Conservation (phyloP, 2,113 vertebrate genomes). For the Acanthochromis polyacanthus region DNA sequence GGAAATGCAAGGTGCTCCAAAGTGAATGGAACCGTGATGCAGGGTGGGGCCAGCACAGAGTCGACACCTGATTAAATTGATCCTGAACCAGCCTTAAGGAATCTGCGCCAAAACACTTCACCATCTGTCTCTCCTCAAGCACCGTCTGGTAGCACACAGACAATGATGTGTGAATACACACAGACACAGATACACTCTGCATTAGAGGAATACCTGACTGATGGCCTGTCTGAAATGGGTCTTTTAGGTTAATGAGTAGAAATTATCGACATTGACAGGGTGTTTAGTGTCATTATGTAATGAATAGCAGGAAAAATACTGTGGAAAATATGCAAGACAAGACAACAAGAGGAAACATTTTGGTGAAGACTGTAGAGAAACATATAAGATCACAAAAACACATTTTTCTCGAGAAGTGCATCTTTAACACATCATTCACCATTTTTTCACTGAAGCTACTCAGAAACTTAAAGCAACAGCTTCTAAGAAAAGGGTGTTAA, state of each 20-base stretch:
- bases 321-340: background rate
- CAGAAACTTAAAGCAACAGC: slow-evolving; percentile 1
- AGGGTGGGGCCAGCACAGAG: background rate
- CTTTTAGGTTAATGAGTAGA: slow-evolving; percentile 58
- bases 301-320: slow-evolving; percentile 16
- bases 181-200: background rate
- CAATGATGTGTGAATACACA: background rate
- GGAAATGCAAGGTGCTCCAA: background rate
- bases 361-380: background rate
- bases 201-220: slow-evolving; percentile 37
- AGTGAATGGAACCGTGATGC: slow-evolving; percentile 1
- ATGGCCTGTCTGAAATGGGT: slow-evolving; percentile 49
- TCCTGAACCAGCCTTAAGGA: slow-evolving; percentile 27
- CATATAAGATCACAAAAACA: background rate
- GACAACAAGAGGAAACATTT: too few relatives aligned
- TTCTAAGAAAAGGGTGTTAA: slow-evolving; percentile 3
- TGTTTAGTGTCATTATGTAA: slow-evolving; percentile 18
- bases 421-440: slow-evolving; percentile 7
- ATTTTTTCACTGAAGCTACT: background rate
- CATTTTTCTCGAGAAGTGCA: slow-evolving; percentile 10
- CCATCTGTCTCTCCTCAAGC: slow-evolving; percentile 42
- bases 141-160: slow-evolving; percentile 41
- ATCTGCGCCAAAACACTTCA: slow-evolving; percentile 9
- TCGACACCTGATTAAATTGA: slow-evolving; percentile 45
- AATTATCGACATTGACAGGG: slow-evolving; percentile 41